A percentile compares a stretch with the other conserved stretches of the same genome.
Evolutionary conservation across 2,888 invertebrate genomes (phyloP).

Genomic region (Drosophila melanocephala): DNA sequence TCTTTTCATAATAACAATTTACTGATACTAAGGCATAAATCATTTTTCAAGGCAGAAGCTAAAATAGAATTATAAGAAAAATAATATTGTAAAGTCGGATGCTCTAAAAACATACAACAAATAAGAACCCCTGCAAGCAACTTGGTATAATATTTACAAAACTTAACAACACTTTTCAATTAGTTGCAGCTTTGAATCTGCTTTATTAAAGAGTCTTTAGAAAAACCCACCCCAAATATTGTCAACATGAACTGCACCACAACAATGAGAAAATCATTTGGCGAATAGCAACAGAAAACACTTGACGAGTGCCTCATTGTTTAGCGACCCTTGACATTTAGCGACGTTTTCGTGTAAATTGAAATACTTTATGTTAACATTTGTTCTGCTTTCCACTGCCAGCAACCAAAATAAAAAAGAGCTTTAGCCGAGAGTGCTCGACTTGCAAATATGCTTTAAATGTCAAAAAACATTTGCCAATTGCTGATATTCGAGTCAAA

Average conservation of each 20-base stretch:
- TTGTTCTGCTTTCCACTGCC: conserved; percentile 17
- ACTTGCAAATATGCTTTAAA: not conserved
- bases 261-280: conserved; percentile 29
- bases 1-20: no score
- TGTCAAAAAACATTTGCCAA: not conserved
- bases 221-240: not conserved
- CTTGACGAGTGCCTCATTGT: conserved; percentile 33
- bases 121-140: not conserved
- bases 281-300: conserved; percentile 27
- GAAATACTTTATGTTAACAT: conserved; percentile 31
- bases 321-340: conserved; percentile 17
- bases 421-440: not conserved
- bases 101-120: no score
- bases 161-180: not conserved
- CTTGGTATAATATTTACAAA: not conserved
- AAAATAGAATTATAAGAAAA: not conserved
- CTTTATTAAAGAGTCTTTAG: not conserved
- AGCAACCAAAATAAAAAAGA: not conserved
- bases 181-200: not conserved
- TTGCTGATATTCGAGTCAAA: not conserved
- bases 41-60: not conserved
- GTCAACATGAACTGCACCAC: conserved; percentile 1
- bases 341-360: conserved; percentile 26
- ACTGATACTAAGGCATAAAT: not conserved
- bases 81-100: not conserved